Evolutionary conservation across 2,888 invertebrate species (phyloP).

Genomic region (Cheilosia soror): DNA sequence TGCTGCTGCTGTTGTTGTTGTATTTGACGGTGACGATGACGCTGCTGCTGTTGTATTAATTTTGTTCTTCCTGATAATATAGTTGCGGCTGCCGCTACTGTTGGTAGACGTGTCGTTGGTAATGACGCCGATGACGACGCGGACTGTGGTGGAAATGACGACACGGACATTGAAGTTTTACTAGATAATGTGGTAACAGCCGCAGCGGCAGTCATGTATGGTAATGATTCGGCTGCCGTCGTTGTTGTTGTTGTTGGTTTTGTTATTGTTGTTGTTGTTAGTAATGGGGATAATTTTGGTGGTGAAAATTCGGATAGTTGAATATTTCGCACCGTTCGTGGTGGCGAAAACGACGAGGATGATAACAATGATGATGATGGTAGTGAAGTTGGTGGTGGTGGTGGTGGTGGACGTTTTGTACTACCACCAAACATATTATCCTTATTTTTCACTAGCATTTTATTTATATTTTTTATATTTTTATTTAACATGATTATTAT

Average conservation of each 20-base stretch:
- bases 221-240: conserved; percentile 13
- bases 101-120: conserved; percentile 22
- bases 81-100: conserved; percentile 16
- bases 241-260: conserved; percentile 8
- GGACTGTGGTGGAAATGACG: conserved; percentile 39
- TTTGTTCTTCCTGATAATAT: conserved; percentile 43
- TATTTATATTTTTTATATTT: conserved; percentile 57
- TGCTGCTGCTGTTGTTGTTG: conserved; percentile 48
- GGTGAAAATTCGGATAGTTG: conserved; percentile 16
- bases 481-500: conserved; percentile 49
- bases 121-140: conserved; percentile 11
- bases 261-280: conserved; percentile 24
- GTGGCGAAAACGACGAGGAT: neutral
- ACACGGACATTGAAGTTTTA: conserved; percentile 50
- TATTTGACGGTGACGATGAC: conserved; percentile 41
- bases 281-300: conserved; percentile 18
- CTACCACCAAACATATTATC: conserved; percentile 76
- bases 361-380: neutral
- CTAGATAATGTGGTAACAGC: conserved; percentile 37
- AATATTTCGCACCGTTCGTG: conserved; percentile 30
- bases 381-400: conserved; percentile 23
- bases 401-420: conserved; percentile 75
- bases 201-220: conserved; percentile 14
- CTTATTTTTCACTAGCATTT: conserved; percentile 59
- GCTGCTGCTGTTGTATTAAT: conserved; percentile 50